Conservation (phyloP, 2,888 invertebrate genomes). For the Chrysodeixis includens region DNA sequence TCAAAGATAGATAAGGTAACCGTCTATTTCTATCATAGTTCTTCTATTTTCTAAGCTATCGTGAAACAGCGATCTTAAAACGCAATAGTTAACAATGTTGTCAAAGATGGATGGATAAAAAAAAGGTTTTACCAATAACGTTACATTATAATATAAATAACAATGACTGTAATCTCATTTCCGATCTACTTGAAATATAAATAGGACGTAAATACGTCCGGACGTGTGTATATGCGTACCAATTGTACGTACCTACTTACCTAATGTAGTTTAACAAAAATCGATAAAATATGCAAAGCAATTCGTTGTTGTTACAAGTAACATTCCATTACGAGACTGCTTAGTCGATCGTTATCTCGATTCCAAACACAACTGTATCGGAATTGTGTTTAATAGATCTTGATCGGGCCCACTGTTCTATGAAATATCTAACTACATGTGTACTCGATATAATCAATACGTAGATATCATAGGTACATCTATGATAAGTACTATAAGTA, state of each 20-base stretch:
- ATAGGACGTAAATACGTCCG: constrained; percentile 19
- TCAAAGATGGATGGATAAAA: constrained; percentile 5
- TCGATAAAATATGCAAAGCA: constrained; percentile 17
- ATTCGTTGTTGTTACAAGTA: constrained; percentile 13
- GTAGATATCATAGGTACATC: not conserved
- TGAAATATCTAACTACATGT: not conserved
- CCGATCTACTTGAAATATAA: constrained; percentile 32
- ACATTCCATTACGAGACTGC: not conserved
- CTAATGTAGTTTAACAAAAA: constrained; percentile 18
- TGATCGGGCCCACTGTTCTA: not conserved
- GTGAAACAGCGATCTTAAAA: constrained; percentile 24
- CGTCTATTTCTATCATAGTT: constrained; percentile 13
- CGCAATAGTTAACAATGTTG: constrained; percentile 14
- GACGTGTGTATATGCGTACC: not conserved
- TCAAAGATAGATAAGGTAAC: constrained; percentile 15
- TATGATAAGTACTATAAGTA: not conserved
- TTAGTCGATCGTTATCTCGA: not conserved
- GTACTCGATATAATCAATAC: not conserved
- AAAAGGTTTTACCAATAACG: constrained; percentile 3
- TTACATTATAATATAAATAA: constrained; percentile 18
- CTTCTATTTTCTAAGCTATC: constrained; percentile 32
- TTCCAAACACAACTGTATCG: not conserved
- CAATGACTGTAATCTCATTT: constrained; percentile 11
- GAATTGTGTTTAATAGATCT: not conserved
- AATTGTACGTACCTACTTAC: not conserved